Evolutionary conservation across 2,113 vertebrate genomes (phyloP).

Genomic region (Anolis carolinensis): DNA sequence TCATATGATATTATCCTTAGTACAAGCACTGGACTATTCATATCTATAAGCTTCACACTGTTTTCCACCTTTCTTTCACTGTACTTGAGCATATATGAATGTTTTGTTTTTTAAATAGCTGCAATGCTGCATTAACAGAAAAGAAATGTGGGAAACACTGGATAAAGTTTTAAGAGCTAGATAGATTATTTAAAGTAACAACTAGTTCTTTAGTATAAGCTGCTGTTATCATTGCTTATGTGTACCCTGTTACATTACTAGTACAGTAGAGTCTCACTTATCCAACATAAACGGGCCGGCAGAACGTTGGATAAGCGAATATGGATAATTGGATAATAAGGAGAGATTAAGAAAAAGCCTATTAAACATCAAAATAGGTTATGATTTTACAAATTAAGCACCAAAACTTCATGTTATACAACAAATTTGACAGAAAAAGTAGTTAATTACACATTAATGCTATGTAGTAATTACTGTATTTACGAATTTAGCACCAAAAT

Average conservation of each 20-base stretch:
- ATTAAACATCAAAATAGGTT: too few species aligned
- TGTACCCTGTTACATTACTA: background rate
- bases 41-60: background rate
- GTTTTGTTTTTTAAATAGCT: background rate
- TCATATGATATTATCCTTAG: background rate
- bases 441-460: too few species aligned
- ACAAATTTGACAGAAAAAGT: too few species aligned
- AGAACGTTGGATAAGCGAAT: too few species aligned
- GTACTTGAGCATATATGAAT: background rate
- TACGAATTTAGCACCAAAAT: too few species aligned
- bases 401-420: too few species aligned
- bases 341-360: too few species aligned
- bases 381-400: too few species aligned
- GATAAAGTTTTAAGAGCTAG: background rate
- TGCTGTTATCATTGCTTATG: background rate
- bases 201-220: background rate
- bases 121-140: background rate
- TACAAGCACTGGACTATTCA: background rate
- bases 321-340: too few species aligned
- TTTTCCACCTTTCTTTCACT: background rate
- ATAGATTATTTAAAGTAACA: background rate
- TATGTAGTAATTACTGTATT: too few species aligned
- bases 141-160: background rate
- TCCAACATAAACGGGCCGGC: too few species aligned
- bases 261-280: too few species aligned